Conservation (phyloP, 2,888 invertebrate genomes). For the Steinernema hermaphroditum region DNA sequence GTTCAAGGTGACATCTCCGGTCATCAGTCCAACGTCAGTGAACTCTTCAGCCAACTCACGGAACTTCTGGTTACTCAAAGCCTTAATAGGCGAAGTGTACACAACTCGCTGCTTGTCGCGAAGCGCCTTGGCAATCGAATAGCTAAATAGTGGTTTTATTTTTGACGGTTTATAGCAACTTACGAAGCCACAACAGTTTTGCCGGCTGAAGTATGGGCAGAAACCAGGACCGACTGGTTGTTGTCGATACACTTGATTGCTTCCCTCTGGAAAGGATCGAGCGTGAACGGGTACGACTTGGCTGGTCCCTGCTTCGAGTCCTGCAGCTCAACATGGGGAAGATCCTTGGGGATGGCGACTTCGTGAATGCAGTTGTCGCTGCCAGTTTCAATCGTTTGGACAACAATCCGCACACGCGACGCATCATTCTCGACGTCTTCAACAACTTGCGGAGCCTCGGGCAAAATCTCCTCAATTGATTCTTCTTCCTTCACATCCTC, state of each 20-base stretch:
- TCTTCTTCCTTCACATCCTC: conserved; percentile 30
- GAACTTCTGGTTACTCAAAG: conserved; percentile 97
- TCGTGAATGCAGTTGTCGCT: conserved; percentile 92
- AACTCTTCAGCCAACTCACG: conserved; percentile 84
- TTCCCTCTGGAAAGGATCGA: conserved; percentile 92
- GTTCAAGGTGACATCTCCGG: conserved; percentile 98
- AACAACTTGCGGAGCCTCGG: no score
- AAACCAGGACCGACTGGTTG: conserved; percentile 94
- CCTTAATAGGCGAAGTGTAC: conserved; percentile 99
- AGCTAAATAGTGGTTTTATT: conserved; percentile 68
- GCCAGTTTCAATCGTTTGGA: conserved; percentile 84
- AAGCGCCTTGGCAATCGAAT: conserved; percentile 91
- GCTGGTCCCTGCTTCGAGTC: conserved; percentile 76
- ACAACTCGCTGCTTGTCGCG: conserved; percentile 94
- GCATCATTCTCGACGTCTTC: no score
- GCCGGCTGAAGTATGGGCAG: conserved; percentile 98
- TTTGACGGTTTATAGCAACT: conserved; percentile 68
- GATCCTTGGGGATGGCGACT: conserved; percentile 87
- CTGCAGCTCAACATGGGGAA: conserved; percentile 76
- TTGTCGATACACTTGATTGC: conserved; percentile 82
- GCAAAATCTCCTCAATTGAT: no score
- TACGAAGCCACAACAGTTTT: conserved; percentile 97
- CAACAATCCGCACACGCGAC: conserved; percentile 77
- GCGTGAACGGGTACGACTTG: conserved; percentile 87
- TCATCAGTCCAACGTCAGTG: conserved; percentile 92